These are phyloP conservation scores for human DNA, from an alignment of 2,113 vertebrate genomes.

Conservation along the genomic window DNA sequence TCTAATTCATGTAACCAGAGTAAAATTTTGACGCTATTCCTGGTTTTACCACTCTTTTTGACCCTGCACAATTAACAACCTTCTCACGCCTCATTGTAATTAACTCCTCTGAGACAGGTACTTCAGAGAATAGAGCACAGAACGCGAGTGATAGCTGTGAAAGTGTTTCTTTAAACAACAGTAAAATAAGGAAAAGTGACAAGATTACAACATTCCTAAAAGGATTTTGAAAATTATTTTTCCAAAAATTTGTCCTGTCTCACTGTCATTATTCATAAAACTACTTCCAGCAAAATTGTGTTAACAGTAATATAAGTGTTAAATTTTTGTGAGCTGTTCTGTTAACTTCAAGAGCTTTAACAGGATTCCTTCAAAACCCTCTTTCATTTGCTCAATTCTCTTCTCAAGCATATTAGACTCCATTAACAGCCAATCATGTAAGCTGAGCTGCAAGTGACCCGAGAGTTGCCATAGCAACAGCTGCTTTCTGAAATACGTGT, in stretches of 20 bases:
- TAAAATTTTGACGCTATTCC: constrained; percentile 52
- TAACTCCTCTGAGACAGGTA: constrained; percentile 45
- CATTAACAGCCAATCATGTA: constrained; percentile 92
- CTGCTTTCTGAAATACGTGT: constrained; percentile 93
- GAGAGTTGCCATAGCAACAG: constrained; percentile 93
- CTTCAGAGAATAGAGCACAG: background rate
- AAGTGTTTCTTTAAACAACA: constrained; percentile 25
- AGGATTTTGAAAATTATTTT: constrained; percentile 19
- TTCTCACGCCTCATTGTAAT: constrained; percentile 42
- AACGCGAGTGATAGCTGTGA: constrained; percentile 10
- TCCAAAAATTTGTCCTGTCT: constrained; percentile 44
- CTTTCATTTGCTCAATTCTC: constrained; percentile 85
- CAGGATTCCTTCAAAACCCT: constrained; percentile 71
- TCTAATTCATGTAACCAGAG: background rate
- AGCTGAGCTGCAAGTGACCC: constrained; percentile 90
- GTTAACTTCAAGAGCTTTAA: constrained; percentile 73
- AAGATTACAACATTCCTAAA: constrained; percentile 27
- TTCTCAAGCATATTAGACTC: constrained; percentile 87
- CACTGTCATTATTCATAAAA: constrained; percentile 46
- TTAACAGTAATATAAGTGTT: constrained; percentile 58
- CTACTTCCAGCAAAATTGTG: constrained; percentile 50
- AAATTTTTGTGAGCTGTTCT: constrained; percentile 61
- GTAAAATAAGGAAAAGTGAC: constrained; percentile 35
- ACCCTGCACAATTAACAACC: constrained; percentile 39
- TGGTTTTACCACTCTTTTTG: constrained; percentile 34